phyloP scores from a whole-genome alignment of 2,797 vertebrate genomes.

The Pogoniulus pusillus region DNA sequence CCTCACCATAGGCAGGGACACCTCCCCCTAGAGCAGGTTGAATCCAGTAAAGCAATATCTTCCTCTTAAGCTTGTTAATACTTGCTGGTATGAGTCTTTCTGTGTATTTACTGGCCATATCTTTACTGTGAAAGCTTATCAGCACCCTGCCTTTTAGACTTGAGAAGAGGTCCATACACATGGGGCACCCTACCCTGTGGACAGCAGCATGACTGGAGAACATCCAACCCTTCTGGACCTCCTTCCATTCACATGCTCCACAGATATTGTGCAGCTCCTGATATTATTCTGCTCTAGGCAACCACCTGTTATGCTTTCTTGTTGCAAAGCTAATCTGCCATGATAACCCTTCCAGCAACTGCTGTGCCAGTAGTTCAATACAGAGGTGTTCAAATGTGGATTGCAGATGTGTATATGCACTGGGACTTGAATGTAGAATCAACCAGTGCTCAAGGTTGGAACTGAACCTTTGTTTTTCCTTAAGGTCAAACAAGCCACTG shows the following conservation, averaged over 20 bases:
- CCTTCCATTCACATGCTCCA: neutral
- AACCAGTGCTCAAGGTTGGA: neutral
- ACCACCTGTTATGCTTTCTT: neutral
- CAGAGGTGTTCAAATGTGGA: neutral
- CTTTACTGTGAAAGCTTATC: neutral
- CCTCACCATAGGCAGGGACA: no score
- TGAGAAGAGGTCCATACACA: neutral
- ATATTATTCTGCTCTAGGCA: conserved; percentile 48
- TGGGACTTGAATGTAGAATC: neutral
- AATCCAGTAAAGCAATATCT: neutral
- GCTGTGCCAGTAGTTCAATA: neutral
- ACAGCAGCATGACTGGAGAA: neutral
- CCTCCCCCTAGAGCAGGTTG: no score
- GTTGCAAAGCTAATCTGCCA: conserved; percentile 1
- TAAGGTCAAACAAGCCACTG: neutral
- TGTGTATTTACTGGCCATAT: neutral
- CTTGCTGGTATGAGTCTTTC: neutral
- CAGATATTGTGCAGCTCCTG: neutral
- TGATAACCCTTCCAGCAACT: conserved; percentile 16
- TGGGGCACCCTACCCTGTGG: neutral
- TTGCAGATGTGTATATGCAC: neutral
- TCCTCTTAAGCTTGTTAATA: neutral
- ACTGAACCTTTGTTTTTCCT: neutral
- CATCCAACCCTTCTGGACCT: neutral
- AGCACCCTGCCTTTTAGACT: neutral